Evolutionary conservation across 2,888 invertebrate species (phyloP), one percentile per base, ranked within the genome.

Genomic region (Cheilosia impressa): DNA sequence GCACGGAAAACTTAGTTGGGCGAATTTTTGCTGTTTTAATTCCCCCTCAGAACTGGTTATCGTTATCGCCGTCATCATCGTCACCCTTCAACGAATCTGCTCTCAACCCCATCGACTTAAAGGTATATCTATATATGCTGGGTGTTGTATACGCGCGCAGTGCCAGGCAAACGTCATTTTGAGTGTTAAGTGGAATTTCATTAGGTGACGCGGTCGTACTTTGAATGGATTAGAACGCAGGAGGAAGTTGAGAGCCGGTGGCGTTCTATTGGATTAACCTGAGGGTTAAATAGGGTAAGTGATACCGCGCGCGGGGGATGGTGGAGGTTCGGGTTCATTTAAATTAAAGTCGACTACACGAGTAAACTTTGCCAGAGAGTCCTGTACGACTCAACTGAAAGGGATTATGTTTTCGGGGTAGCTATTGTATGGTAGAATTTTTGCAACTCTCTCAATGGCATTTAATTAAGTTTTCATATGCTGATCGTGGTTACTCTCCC

Each of bases 161-260:
- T 52, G 52, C 52, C 50, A 27, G 60, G 24, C 81, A 81, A 77
- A 85, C 76, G 81, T 85, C 85, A 85, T 77, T 85, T 58, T 76
- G 76, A 76, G 85, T 85, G 85, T 81, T 85, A 85, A 85, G 85
- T 85, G 72, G 81, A 85, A 85, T 85, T 85, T 85, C 85, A 85
- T 85, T 81, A 81, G 81, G 85, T 81, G 80, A 81, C 81, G 81
- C 81, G 85, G 76, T 85, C 81, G 81, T 80, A 72, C 66, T 66
- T 34, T 72, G 81, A 81, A 81, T 72, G 81, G 76, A 81, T 85
- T 85, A 85, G 75, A 58, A 52, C 53, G 41, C 38, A 65, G 10
- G 15, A 41, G 10, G 38, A 58, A 22, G 22, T 27, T 53, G 45
- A 34, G 31, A 60, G 66, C 52, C 19, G 76, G 38, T 24, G 17